Base-by-base conservation (phyloP, 2,888 invertebrate species). In the Notodonta ziczac region DNA sequence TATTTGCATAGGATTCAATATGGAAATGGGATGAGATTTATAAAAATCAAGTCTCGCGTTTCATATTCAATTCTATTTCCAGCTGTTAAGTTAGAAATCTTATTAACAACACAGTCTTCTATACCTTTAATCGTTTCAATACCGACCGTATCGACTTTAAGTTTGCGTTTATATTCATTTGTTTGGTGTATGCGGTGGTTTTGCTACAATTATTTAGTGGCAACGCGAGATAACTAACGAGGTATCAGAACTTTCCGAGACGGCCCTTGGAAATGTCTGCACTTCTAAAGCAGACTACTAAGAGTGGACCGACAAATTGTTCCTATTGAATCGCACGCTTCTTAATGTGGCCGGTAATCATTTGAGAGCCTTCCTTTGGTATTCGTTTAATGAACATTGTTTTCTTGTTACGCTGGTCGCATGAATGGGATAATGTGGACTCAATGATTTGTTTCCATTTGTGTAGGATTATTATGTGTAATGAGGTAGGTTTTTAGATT, bases 321-420 rank as follows among this genome's bases (percentile, higher is more conserved):
- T 88, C 81, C 88, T 78, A 90, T 90, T 90, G 85, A 90, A 84
- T 82, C 84, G 83, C 81, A 77, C 66, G 72, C 73, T 65, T 83
- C 82, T 87, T 87, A 87, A 86, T 85, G 85, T 78, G 78, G 77
- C 74, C 76, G 80, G 86, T 86, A 86, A 87, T 84, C 85, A 86
- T 86, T 85, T 82, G 78, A 77, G 66, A 82, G 79, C 61, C 85
- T 87, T 82, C 78, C 86, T 90, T 87, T 86, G 91, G 92, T 90
- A 91, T 92, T 86, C 90, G 77, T 89, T 89, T 91, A 93, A 91
- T 91, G 90, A 91, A 90, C 90, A 91, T 92, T 93, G 92, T 92
- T 88, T 86, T 85, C 87, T 79, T 69, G 76, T 84, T 86, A 85
- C 78, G 74, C 72, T 74, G 61, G 72, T 72, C 51, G 74, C 76